A percentile compares a stretch with the other conserved stretches of the same genome.
These are phyloP conservation scores for Pinna nobilis DNA, from an alignment of 1,140 invertebrate species.

Conservation along the genomic window DNA sequence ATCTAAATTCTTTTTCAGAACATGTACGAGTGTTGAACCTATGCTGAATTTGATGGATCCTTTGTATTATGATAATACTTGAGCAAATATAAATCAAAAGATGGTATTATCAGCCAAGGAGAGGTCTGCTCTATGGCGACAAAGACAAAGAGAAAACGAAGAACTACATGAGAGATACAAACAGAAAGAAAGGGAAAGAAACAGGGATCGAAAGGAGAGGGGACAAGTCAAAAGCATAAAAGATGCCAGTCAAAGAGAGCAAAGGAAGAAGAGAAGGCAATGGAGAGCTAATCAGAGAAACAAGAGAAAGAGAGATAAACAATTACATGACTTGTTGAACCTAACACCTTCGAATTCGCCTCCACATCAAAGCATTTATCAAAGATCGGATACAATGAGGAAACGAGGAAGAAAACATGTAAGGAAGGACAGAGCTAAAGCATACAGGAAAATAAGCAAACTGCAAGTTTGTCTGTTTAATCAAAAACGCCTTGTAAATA, in stretches of 20 bases:
- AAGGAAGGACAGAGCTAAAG: constrained; percentile 3
- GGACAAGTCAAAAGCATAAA: background rate
- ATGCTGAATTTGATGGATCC: no score
- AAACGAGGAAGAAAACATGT: background rate
- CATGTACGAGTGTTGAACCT: no score
- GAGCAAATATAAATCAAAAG: background rate
- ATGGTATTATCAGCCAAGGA: constrained; percentile 21
- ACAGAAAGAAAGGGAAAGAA: constrained; percentile 24
- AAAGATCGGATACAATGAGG: background rate
- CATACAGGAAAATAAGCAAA: constrained; percentile 6
- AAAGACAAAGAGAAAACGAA: constrained; percentile 1
- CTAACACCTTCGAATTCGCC: background rate
- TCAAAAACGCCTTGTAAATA: background rate
- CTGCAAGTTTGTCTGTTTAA: background rate
- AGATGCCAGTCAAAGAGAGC: background rate
- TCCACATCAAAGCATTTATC: background rate
- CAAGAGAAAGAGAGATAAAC: constrained; percentile 3
- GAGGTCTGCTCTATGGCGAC: constrained; percentile 8
- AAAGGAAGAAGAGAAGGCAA: background rate
- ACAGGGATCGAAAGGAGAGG: background rate
- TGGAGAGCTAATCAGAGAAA: constrained; percentile 1
- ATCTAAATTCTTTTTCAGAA: no score
- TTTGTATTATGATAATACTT: background rate
- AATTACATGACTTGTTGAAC: background rate
- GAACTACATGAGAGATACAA: constrained; percentile 8